A percentile compares a stretch with the other conserved stretches of the same genome.
phyloP scores from a whole-genome alignment of 2,888 invertebrate species.

The Monopis laevigella region DNA sequence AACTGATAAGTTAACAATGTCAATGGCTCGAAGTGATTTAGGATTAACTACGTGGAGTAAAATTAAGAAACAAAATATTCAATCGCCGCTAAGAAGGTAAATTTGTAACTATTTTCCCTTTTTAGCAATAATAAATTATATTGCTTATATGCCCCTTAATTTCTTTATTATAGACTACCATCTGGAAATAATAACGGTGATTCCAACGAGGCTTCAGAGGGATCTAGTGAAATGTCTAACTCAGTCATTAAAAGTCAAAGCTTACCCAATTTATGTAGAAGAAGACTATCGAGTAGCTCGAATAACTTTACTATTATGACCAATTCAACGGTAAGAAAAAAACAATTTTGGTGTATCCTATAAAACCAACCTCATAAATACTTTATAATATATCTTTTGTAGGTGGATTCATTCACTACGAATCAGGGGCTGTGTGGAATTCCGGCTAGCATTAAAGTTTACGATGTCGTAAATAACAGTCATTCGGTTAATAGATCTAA shows the following conservation, averaged over 20 bases:
- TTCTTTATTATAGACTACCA: slow-evolving; percentile 68
- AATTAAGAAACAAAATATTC: slow-evolving; percentile 76
- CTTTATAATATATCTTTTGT: slow-evolving; percentile 21
- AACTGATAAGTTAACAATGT: slow-evolving; percentile 70
- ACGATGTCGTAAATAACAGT: slow-evolving; percentile 55
- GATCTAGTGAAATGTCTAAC: slow-evolving; percentile 67
- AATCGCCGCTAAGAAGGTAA: slow-evolving; percentile 72
- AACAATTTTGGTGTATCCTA: background rate
- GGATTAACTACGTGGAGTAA: slow-evolving; percentile 92
- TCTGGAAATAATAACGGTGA: slow-evolving; percentile 79
- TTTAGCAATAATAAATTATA: no score
- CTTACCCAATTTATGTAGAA: slow-evolving; percentile 77
- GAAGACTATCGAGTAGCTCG: slow-evolving; percentile 59
- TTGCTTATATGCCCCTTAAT: no score
- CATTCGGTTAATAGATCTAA: slow-evolving; percentile 30
- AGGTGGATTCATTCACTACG: slow-evolving; percentile 59
- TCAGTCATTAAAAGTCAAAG: slow-evolving; percentile 78
- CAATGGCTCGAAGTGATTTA: slow-evolving; percentile 89
- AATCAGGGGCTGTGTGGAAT: slow-evolving; percentile 55
- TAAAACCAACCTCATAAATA: background rate
- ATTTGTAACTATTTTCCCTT: slow-evolving; percentile 6
- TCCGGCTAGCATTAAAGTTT: slow-evolving; percentile 56
- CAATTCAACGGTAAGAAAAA: slow-evolving; percentile 73
- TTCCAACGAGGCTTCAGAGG: slow-evolving; percentile 61
- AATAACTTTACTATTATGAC: slow-evolving; percentile 68